Evolutionary conservation across 2,113 vertebrate genomes (phyloP).

Genomic region (Paramisgurnus dabryanus): DNA sequence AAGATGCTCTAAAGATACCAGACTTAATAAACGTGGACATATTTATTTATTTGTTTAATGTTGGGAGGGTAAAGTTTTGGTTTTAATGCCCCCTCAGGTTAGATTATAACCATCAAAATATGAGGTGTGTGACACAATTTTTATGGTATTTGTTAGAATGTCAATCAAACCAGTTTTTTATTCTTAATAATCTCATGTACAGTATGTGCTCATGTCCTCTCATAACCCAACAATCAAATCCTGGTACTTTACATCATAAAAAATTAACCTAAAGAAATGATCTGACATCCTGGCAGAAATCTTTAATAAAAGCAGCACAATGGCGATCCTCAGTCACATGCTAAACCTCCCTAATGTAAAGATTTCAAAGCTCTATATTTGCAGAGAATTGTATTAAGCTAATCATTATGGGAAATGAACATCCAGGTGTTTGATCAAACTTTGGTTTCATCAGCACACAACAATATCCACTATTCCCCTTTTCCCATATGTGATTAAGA

Average conservation of each 20-base stretch:
- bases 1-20: too few species aligned
- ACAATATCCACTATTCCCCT: slow-evolving; percentile 30
- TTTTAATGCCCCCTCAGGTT: too few species aligned
- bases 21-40: too few species aligned
- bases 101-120: too few species aligned
- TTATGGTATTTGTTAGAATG: not conserved
- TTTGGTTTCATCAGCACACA: slow-evolving; percentile 24
- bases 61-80: too few species aligned
- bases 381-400: slow-evolving; percentile 34
- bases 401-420: slow-evolving; percentile 20
- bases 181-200: too few species aligned
- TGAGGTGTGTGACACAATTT: too few species aligned
- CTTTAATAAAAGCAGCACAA: slow-evolving; percentile 23
- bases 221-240: slow-evolving; percentile 16
- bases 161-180: not conserved
- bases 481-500: slow-evolving; percentile 27
- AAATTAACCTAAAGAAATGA: not conserved
- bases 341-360: slow-evolving; percentile 33
- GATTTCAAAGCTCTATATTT: slow-evolving; percentile 22
- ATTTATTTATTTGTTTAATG: too few species aligned
- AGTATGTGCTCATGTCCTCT: not conserved
- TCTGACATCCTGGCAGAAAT: not conserved
- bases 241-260: not conserved
- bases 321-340: not conserved
- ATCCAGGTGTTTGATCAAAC: slow-evolving; percentile 25